Evolutionary conservation across 1,140 invertebrate genomes (phyloP), one percentile per base, ranked within the genome.

Genomic region (Hermatobates lingyangjiaoensis): DNA sequence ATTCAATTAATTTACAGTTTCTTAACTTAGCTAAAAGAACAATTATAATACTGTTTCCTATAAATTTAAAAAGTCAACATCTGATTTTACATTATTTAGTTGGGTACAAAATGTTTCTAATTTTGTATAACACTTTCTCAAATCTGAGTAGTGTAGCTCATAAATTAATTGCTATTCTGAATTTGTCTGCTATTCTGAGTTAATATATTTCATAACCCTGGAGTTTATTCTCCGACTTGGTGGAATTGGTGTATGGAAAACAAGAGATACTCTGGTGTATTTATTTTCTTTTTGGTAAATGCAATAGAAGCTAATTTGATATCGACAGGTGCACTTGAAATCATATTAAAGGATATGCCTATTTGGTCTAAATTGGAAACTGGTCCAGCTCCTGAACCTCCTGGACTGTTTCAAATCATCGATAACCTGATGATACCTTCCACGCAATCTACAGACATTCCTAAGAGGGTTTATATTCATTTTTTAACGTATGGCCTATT

Each of bases 341-440:
- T 98, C 63, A 80, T 80, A 56, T 80, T 95, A 45, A 94, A 97
- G 73, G 91, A 95, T 74, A 87, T 98, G 64, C 93, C 93, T 44
- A 79, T 99, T 24, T 99, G 95, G 95, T 97, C 92, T 1, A 99
- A 99, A 71, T 63, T 98, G 45, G 87, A 97, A 71, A 96, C 89
- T 46, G 94, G 94, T 27, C 77, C 94, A 64, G 90, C 98, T 67
- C 94, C 94, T 39, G 84, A 91, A 58, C 89, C 92, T 25, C 77
- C 81, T 57, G 95, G 98, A 71, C 71, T 98, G 54, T 90, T 97
- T 62, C 88, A 96, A 71, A 97, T 97, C 58, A 91, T 97, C 62
- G 92, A 96, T 62, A 93, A 84, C 65, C 86, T n/a, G n/a, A n/a
- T n/a, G n/a, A n/a, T n/a, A n/a, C n/a, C n/a, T n/a, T n/a, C n/a